phyloP scores from a whole-genome alignment of 2,888 invertebrate species.

The Eupithecia abbreviata region DNA sequence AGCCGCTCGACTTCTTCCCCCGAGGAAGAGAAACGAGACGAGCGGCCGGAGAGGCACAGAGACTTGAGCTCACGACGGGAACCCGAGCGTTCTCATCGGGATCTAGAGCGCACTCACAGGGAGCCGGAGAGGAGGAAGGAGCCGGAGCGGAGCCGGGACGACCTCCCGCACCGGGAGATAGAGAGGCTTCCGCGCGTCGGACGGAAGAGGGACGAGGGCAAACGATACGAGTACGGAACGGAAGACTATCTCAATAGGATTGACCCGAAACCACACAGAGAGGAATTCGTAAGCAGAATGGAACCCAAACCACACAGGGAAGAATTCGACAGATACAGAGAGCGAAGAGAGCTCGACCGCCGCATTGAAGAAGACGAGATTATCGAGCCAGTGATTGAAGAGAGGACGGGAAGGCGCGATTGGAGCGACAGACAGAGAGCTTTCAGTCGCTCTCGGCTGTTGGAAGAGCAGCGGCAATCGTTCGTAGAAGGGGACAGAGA shows the following conservation, averaged over 20 bases:
- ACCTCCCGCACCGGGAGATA: constrained; percentile 68
- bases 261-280: constrained; percentile 41
- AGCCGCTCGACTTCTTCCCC: constrained; percentile 83
- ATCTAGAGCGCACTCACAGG: constrained; percentile 66
- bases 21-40: constrained; percentile 79
- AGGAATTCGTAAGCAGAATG: constrained; percentile 72
- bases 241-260: constrained; percentile 74
- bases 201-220: constrained; percentile 73
- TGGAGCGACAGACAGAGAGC: constrained; percentile 77
- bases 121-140: constrained; percentile 72
- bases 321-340: constrained; percentile 73
- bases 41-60: constrained; percentile 77
- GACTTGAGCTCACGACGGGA: constrained; percentile 75
- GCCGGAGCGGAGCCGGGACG: constrained; percentile 67
- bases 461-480: constrained; percentile 77
- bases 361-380: constrained; percentile 79
- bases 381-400: constrained; percentile 76
- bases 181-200: constrained; percentile 77
- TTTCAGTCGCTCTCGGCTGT: constrained; percentile 76
- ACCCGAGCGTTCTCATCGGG: constrained; percentile 76
- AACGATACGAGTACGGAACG: constrained; percentile 75
- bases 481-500: constrained; percentile 74
- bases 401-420: constrained; percentile 64
- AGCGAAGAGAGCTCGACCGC: constrained; percentile 72
- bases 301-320: constrained; percentile 50